Evolutionary conservation across 2,888 invertebrate genomes (phyloP), one percentile per base, ranked within the genome.

Genomic region (Phlogophora meticulosa): DNA sequence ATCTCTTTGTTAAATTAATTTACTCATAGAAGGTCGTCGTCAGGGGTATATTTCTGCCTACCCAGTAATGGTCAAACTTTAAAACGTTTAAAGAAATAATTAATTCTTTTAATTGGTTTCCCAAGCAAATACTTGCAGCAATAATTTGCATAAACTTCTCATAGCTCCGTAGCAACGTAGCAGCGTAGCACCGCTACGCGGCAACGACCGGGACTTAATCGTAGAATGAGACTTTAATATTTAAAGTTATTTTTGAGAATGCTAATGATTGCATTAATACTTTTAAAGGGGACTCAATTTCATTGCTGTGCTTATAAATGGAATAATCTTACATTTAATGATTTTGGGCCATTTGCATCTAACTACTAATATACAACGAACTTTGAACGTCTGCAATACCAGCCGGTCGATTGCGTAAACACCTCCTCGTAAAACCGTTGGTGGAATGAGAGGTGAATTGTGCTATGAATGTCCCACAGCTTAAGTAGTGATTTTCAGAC

Each of bases 81-180:
- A 64, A 48, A 32, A 45, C 63, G 38, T 56, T 60, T 59, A 52
- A 56, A 38, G 63, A 60, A 57, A 65, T 61, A 74, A 77, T 76
- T 70, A 57, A 43, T 56, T 22, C 51, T n/a, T 52, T 46, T 59
- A 52, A 64, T 53, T 69, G 63, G 56, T 60, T 68, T 72, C 36
- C 42, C 51, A 55, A 76, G 61, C 34, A 57, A 63, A 75, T 40
- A 51, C 63, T 75, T 75, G 58, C 46, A 71, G 76, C 51, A 13
- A 48, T 65, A 46, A 71, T 74, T 74, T 76, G 65, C 71, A 72
- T 72, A 59, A 68, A 77, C 45, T 59, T 68, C 49, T 62, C 67
- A 68, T 57, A 71, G 32, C 7, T 46, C n/a, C 53, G 65, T 52
- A 51, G 53, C 52, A n/a, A 15, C 46, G 48, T 43, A 53, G 53